These are phyloP conservation scores for Oryzias dopingdopingensis DNA, from an alignment of 2,797 vertebrate species.

Conservation along the genomic window DNA sequence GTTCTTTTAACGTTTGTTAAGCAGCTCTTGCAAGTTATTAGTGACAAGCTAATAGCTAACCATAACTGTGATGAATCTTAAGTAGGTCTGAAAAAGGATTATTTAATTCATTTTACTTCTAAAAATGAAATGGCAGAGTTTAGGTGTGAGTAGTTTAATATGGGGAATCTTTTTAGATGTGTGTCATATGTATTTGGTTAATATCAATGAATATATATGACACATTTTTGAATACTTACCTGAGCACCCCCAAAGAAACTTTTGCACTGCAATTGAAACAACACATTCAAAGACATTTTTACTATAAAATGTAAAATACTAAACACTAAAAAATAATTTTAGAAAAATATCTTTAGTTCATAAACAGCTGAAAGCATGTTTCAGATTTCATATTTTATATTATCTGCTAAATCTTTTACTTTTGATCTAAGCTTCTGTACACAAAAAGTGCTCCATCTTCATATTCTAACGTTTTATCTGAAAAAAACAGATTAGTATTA, in stretches of 20 bases:
- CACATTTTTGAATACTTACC: slow-evolving; percentile 81
- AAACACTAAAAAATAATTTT: neutral
- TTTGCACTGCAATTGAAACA: slow-evolving; percentile 90
- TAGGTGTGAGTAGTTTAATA: slow-evolving; percentile 10
- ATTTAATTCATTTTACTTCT: neutral
- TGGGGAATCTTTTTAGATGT: slow-evolving; percentile 30
- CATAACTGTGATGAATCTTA: neutral
- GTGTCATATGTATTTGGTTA: slow-evolving; percentile 53
- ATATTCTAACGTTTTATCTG: no score
- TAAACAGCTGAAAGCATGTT: no score
- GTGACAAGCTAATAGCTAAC: slow-evolving; percentile 2
- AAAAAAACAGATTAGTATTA: no score
- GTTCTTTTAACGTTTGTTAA: neutral
- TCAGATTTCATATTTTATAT: no score
- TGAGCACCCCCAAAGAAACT: slow-evolving; percentile 95
- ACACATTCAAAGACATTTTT: slow-evolving; percentile 50
- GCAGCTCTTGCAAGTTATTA: slow-evolving; percentile 3
- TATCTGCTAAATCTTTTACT: no score
- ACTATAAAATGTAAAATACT: neutral
- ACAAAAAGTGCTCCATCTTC: no score
- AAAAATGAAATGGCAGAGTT: slow-evolving; percentile 1
- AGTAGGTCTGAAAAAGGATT: slow-evolving; percentile 1
- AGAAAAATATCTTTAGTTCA: no score
- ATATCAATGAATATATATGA: slow-evolving; percentile 14
- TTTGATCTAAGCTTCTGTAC: no score